Evolutionary conservation across 1,140 invertebrate species (phyloP).

Genomic region (Vanessa tameamea): DNA sequence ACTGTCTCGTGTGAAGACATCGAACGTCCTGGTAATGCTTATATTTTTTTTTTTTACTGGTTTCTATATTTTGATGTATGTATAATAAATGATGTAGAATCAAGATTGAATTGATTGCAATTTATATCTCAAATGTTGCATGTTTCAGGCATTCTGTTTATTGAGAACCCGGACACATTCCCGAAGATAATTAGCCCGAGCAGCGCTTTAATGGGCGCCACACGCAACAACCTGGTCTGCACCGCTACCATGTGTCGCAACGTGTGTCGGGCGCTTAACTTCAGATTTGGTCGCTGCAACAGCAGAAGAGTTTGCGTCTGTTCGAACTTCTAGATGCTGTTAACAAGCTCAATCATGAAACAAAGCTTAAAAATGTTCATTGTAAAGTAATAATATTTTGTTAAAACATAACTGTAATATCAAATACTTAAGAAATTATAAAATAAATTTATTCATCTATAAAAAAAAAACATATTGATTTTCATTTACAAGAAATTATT

Average conservation of each 20-base stretch:
- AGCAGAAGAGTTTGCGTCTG: constrained; percentile 25
- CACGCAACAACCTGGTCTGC: constrained; percentile 21
- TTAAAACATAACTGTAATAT: no score
- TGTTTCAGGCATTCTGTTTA: background rate
- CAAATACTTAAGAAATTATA: no score
- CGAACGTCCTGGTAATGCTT: constrained; percentile 2
- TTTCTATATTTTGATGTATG: no score
- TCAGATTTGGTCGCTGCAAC: constrained; percentile 28
- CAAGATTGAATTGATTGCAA: no score
- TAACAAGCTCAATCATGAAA: background rate
- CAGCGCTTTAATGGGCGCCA: background rate
- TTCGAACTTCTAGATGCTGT: background rate
- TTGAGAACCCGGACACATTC: background rate
- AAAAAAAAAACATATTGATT: no score
- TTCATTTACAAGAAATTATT: no score
- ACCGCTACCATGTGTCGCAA: constrained; percentile 27
- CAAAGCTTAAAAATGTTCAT: background rate
- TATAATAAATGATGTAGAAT: no score
- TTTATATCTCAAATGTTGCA: background rate
- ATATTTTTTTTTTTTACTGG: no score
- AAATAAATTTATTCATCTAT: no score
- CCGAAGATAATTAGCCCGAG: background rate
- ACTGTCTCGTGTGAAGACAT: constrained; percentile 5
- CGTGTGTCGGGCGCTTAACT: constrained; percentile 26
- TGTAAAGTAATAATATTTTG: no score